Percentiles rank a stretch among this genome's conserved stretches.
Evolutionary conservation across 2,113 vertebrate species (phyloP).

Genomic region (Bambusicola thoracicus): DNA sequence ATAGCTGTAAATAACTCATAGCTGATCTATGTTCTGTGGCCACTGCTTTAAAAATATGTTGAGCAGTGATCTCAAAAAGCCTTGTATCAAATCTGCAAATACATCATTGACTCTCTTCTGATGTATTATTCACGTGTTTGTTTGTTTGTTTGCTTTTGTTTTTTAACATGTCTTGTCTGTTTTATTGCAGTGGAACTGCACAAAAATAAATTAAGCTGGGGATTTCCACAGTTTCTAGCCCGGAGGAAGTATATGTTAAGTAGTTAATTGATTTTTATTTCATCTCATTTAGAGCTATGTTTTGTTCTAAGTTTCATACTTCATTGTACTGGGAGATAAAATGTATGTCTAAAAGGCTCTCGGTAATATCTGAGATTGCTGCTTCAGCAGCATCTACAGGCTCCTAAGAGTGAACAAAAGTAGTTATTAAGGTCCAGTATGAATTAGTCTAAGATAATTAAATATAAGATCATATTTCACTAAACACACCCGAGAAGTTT

Average conservation of each 20-base stretch:
- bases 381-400: background rate
- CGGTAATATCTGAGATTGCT: background rate
- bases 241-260: background rate
- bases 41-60: constrained; percentile 22
- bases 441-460: background rate
- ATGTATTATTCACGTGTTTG: background rate
- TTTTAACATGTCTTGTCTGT: background rate
- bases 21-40: constrained; percentile 1
- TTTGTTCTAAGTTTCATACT: background rate
- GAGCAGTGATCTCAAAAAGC: constrained; percentile 10
- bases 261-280: constrained; percentile 14
- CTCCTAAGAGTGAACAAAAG: background rate
- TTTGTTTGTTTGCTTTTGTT: background rate
- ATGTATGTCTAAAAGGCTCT: background rate
- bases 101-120: background rate
- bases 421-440: background rate
- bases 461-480: background rate
- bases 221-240: background rate
- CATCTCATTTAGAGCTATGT: background rate
- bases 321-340: background rate
- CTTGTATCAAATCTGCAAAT: background rate
- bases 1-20: background rate
- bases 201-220: constrained; percentile 2
- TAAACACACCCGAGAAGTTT: background rate
- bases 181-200: background rate